Conservation (phyloP, 2,113 vertebrate species). For the Psephotus haematonotus region DNA sequence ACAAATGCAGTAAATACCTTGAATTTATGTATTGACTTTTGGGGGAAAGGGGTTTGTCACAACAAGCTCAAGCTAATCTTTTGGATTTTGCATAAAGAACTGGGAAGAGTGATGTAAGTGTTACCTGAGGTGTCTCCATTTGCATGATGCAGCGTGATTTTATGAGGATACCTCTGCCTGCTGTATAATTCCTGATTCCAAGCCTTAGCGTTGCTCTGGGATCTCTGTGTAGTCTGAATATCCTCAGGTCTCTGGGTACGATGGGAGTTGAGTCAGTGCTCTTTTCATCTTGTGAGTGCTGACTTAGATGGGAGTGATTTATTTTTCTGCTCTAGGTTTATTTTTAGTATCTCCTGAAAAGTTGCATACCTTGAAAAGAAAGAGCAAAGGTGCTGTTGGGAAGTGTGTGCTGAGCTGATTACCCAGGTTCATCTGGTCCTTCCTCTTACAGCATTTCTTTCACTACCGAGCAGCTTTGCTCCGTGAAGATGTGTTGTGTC, state of each 20-base stretch:
- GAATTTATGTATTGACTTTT: neutral
- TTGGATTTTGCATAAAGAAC: neutral
- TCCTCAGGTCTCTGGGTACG: neutral
- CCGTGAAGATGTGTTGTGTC: neutral
- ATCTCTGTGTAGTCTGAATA: neutral
- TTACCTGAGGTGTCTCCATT: neutral
- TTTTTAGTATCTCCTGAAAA: neutral
- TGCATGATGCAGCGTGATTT: neutral
- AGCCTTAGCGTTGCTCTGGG: neutral
- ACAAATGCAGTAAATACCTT: conserved; percentile 34
- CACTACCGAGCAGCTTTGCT: neutral
- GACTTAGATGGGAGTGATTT: neutral
- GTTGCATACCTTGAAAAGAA: neutral
- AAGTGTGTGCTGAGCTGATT: neutral
- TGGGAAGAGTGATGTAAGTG: neutral
- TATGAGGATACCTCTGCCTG: neutral
- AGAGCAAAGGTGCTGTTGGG: neutral
- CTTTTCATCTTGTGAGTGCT: neutral
- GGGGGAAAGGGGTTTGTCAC: neutral
- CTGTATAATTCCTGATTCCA: neutral
- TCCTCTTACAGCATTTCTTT: neutral
- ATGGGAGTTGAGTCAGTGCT: neutral
- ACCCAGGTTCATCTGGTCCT: neutral
- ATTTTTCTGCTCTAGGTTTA: neutral
- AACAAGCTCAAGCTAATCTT: neutral